Evolutionary conservation across 2,797 vertebrate species (phyloP), one percentile per base, ranked within the genome.

Genomic region (Aplochiton taeniatus): DNA sequence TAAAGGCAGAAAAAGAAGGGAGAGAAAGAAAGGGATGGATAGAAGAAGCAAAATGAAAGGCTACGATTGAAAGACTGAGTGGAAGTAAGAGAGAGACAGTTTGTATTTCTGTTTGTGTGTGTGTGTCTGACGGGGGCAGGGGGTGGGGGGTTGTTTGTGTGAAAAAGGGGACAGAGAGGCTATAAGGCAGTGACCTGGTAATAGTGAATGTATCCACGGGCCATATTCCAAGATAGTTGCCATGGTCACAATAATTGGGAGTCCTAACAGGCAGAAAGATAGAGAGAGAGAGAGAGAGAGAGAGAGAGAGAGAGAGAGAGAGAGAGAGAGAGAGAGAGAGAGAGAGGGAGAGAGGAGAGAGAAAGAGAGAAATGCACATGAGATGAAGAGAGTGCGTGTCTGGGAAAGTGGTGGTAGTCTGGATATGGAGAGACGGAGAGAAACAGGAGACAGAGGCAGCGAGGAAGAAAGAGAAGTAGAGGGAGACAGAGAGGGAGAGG

Each of bases 201-300:
- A 91, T 92, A 77, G 85, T 89, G 74, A 85, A 87, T 78, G 84
- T 83, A 88, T 90, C 88, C 88, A 88, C 79, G 75, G 87, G 88
- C 91, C 80, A 82, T 89, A 88, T 83, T 91, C 81, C 81, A 81
- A 89, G 89, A 91, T 91, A 90, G 91, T 92, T 91, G 90, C 91
- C 88, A 91, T 91, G 90, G 90, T 77, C 87, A 91, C 89, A 76
- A 84, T 90, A 90, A 92, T 89, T 91, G 89, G 84, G 76, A 74
- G 76, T 67, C 82, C 77, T 77, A 78, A 76, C 43, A 67, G 73
- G 63, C 20, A 41, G 60, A 80, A 66, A 63, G 59, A 72, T 54
- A 59, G 53, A 69, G 58, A 54, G 50, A 56, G 45, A 58, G 16
- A 61, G 4, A 8, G 13, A 46, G 5, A n/a, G 53, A 18, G 45